Percentiles rank a stretch among this genome's conserved stretches.
Conservation (phyloP, 2,113 vertebrate genomes). For the Silurus meridionalis region DNA sequence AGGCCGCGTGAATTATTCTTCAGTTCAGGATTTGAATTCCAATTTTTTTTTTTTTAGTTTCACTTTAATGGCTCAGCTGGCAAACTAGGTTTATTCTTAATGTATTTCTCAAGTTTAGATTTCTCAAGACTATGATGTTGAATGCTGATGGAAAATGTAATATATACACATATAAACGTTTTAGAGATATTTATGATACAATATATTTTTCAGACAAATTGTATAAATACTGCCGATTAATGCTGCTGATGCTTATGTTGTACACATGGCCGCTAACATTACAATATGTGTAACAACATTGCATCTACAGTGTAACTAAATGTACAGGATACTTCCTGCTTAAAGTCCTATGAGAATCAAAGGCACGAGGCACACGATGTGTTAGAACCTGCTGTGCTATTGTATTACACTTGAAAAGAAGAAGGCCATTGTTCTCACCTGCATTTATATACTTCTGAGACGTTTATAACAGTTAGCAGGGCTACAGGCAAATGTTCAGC, state of each 20-base stretch:
- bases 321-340: neutral
- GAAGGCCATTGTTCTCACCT: neutral
- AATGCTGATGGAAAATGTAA: neutral
- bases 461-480: neutral
- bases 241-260: neutral
- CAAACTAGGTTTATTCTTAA: neutral
- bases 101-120: neutral
- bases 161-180: neutral
- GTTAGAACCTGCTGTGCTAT: constrained; percentile 1
- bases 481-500: constrained; percentile 23
- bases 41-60: no score
- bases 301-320: constrained; percentile 11
- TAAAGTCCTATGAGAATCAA: neutral
- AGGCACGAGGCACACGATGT: neutral
- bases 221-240: no score
- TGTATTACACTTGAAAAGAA: neutral
- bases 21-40: neutral
- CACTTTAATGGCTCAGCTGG: neutral
- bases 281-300: neutral
- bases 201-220: neutral
- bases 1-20: neutral
- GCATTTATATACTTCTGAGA: neutral
- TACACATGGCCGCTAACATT: neutral
- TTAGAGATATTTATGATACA: neutral
- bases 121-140: neutral